Base-by-base conservation (phyloP, 2,888 invertebrate genomes). In the Fragum sueziense region DNA sequence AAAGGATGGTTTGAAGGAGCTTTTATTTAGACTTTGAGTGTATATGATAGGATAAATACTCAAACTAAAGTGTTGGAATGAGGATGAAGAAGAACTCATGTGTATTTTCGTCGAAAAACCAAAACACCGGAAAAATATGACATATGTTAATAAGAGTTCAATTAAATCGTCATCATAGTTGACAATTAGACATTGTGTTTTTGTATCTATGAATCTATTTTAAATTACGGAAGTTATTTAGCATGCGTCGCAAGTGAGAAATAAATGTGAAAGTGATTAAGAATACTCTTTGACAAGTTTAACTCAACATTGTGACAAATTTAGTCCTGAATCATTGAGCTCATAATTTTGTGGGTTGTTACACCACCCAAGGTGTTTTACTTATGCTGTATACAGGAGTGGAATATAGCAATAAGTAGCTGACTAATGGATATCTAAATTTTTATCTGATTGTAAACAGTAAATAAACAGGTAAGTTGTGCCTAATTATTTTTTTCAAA, bases 351-450 rank as follows among this genome's bases (percentile, higher is more conserved):
- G 47, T 14, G 17, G n/a, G 47, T 9, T 47, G n/a, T 47, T 47
- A 47, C n/a, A 47, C 57, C 57, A 7, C 57, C 57, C 57, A 57
- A 11, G 57, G 25, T 57, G 57, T 47, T 47, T 9, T 9, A 14
- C 17, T n/a, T 47, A 2, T 47, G 47, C 47, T 47, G n/a, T 27
- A 57, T 57, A 57, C 57, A 57, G 57, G 57, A 47, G 17, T 47
- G 47, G 47, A 47, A 47, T 27, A 27, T 22, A 14, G 57, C 57
- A 57, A 57, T 57, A 27, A 57, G n/a, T 57, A 27, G 25, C 27
- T 57, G 57, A 57, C 57, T 57, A 57, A 57, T 57, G 61, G 61
- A 61, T 61, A 61, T 33, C n/a, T 61, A 61, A 33, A 20, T 14
- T 25, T 1, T 33, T 61, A 61, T 61, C 61, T 33, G 61, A 61